Percentiles rank a stretch among this genome's conserved stretches.
These are phyloP conservation scores for Anabas testudineus DNA, from an alignment of 2,797 vertebrate genomes.

Conservation along the genomic window DNA sequence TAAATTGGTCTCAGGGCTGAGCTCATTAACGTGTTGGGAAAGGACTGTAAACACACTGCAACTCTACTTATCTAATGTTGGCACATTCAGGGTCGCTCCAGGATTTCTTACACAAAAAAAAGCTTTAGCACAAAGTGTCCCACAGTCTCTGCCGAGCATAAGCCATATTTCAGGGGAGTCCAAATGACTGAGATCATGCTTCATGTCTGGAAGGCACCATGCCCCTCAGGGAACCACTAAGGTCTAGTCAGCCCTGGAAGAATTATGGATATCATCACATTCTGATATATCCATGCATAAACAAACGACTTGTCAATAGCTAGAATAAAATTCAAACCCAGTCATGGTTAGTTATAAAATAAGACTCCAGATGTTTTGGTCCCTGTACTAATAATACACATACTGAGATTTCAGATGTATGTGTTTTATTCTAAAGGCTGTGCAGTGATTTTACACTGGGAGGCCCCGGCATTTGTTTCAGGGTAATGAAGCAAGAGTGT, in stretches of 20 bases:
- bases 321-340: slow-evolving; percentile 57
- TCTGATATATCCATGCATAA: slow-evolving; percentile 52
- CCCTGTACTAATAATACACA: slow-evolving; percentile 42
- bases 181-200: slow-evolving; percentile 66
- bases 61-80: slow-evolving; percentile 72
- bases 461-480: slow-evolving; percentile 82
- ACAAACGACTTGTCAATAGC: slow-evolving; percentile 68
- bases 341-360: slow-evolving; percentile 62
- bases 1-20: slow-evolving; percentile 83
- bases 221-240: slow-evolving; percentile 61
- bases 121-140: slow-evolving; percentile 57
- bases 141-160: slow-evolving; percentile 51
- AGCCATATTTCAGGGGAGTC: slow-evolving; percentile 48
- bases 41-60: slow-evolving; percentile 80
- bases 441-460: slow-evolving; percentile 70
- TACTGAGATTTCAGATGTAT: slow-evolving; percentile 51
- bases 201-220: slow-evolving; percentile 64
- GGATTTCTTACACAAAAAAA: slow-evolving; percentile 61
- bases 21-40: slow-evolving; percentile 80
- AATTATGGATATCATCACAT: slow-evolving; percentile 53
- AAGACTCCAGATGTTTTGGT: slow-evolving; percentile 55
- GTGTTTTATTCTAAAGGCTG: slow-evolving; percentile 65
- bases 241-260: slow-evolving; percentile 59
- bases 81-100: slow-evolving; percentile 69
- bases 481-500: slow-evolving; percentile 84